Conservation (phyloP, 1,140 invertebrate genomes). For the Stenopsyche tienmushanensis region DNA sequence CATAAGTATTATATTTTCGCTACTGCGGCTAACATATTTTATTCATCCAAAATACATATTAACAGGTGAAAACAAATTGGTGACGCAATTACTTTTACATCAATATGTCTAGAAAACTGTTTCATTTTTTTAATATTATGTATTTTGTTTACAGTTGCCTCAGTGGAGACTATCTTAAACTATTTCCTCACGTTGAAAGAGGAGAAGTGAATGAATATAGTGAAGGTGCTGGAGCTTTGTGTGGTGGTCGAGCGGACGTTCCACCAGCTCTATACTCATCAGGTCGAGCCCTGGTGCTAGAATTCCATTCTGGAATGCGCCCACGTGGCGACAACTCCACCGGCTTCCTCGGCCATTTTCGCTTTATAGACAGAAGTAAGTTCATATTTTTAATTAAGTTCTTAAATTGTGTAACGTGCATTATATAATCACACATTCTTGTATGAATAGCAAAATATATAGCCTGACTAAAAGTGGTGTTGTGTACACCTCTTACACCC, state of each 20-base stretch:
- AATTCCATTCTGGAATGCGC: conserved; percentile 71
- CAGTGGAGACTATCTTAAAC: conserved; percentile 75
- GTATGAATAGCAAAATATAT: conserved; percentile 2
- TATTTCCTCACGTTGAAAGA: conserved; percentile 72
- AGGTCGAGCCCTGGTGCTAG: conserved; percentile 73
- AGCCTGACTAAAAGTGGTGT: conserved; percentile 6
- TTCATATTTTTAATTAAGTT: too few species aligned
- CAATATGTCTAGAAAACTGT: too few species aligned
- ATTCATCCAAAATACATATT: too few species aligned
- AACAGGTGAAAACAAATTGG: too few species aligned
- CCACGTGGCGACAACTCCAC: conserved; percentile 61
- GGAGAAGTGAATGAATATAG: conserved; percentile 77
- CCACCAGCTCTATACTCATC: conserved; percentile 80
- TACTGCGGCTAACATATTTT: too few species aligned
- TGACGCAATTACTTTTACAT: too few species aligned
- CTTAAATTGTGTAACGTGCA: too few species aligned
- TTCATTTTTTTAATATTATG: too few species aligned
- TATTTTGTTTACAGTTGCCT: conserved; percentile 67
- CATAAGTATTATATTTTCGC: too few species aligned
- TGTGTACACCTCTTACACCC: conserved; percentile 5
- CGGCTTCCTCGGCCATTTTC: conserved; percentile 78
- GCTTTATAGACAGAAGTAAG: conserved; percentile 82
- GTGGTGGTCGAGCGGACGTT: conserved; percentile 70
- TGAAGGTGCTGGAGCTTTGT: conserved; percentile 72
- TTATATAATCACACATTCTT: neutral